These are phyloP conservation scores for Strix uralensis DNA, from an alignment of 2,113 vertebrate genomes.

Conservation along the genomic window DNA sequence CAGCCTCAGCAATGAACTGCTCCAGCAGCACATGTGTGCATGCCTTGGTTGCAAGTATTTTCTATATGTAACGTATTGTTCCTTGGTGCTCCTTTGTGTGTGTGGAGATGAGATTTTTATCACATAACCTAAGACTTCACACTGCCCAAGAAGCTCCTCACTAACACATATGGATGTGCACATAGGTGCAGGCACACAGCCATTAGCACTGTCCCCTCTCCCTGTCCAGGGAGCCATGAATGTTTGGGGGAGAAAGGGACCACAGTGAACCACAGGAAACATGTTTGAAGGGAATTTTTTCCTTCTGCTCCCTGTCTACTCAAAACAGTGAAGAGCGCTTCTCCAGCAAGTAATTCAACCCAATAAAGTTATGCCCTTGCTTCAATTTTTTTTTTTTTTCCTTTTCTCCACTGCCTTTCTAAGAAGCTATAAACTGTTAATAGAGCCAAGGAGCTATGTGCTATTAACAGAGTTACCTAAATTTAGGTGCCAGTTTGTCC, in stretches of 20 bases:
- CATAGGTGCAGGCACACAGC: neutral
- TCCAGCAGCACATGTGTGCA: neutral
- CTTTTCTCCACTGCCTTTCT: neutral
- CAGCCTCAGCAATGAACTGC: neutral
- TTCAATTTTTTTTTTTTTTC: neutral
- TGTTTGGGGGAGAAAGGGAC: neutral
- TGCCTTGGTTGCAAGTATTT: neutral
- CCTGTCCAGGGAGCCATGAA: neutral
- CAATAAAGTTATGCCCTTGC: neutral
- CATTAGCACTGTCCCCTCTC: neutral
- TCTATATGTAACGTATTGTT: neutral
- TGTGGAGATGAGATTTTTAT: neutral
- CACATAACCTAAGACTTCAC: neutral
- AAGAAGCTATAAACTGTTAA: neutral
- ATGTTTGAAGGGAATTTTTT: neutral
- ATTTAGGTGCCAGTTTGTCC: neutral
- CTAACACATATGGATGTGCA: fast-evolving
- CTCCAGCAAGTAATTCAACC: neutral
- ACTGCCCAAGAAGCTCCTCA: neutral
- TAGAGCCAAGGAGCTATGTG: neutral
- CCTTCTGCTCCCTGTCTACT: neutral
- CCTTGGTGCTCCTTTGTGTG: neutral
- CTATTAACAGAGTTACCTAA: neutral
- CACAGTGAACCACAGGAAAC: neutral
- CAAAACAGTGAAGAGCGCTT: neutral